Evolutionary conservation across 2,888 invertebrate species (phyloP).

Genomic region (Platycheirus rosarum): DNA sequence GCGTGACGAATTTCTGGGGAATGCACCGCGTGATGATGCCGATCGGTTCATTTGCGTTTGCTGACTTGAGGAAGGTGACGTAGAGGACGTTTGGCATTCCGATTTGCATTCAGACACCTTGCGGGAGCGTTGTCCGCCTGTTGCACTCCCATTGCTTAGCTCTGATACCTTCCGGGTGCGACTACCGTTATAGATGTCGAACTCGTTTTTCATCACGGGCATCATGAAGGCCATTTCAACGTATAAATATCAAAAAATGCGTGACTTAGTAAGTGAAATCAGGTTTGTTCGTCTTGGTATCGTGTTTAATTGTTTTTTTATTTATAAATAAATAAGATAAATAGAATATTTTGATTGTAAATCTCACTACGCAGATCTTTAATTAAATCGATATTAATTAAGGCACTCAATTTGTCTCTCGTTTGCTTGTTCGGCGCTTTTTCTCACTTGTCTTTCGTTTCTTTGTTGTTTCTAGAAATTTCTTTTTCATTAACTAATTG

Average conservation of each 20-base stretch:
- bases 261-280: neutral
- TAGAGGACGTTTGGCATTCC: slow-evolving; percentile 87
- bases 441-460: slow-evolving; percentile 4
- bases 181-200: slow-evolving; percentile 93
- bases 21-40: slow-evolving; percentile 84
- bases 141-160: slow-evolving; percentile 83
- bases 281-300: neutral
- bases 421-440: slow-evolving; percentile 43
- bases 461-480: slow-evolving; percentile 49
- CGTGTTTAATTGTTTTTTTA: neutral
- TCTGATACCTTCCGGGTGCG: slow-evolving; percentile 90
- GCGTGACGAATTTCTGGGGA: slow-evolving; percentile 85
- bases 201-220: slow-evolving; percentile 96
- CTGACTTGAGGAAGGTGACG: slow-evolving; percentile 85
- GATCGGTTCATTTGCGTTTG: slow-evolving; percentile 82
- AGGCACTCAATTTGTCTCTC: slow-evolving; percentile 63
- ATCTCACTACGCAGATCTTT: neutral
- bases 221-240: slow-evolving; percentile 95
- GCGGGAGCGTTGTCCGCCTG: slow-evolving; percentile 83
- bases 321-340: neutral
- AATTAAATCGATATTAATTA: slow-evolving; percentile 55
- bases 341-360: neutral
- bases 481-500: slow-evolving; percentile 18
- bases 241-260: neutral
- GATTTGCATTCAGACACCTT: slow-evolving; percentile 85